phyloP scores from a whole-genome alignment of 2,113 vertebrate genomes.

The Anguilla rostrata region DNA sequence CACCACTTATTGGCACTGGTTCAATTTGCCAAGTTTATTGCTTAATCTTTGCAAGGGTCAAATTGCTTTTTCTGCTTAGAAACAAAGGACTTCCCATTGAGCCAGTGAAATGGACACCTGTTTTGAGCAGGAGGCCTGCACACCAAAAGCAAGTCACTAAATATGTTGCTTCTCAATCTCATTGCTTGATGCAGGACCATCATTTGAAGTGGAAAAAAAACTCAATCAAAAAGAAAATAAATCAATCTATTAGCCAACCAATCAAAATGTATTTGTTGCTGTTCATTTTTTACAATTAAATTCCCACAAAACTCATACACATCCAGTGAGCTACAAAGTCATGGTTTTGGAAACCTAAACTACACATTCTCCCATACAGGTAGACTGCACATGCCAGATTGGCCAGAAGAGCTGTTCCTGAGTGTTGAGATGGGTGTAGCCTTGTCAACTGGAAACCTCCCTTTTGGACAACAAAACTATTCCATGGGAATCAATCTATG shows the following conservation, averaged over 20 bases:
- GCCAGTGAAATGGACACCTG: not conserved
- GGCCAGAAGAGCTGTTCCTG: not conserved
- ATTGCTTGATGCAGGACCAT: not conserved
- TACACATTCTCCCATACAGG: not conserved
- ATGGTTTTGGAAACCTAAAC: not conserved
- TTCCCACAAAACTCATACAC: not conserved
- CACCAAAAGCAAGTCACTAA: not conserved
- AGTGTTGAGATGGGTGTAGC: not conserved
- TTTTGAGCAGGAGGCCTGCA: not conserved
- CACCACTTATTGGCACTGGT: not conserved
- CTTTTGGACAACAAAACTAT: not conserved
- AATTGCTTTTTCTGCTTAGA: not conserved
- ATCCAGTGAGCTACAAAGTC: not conserved
- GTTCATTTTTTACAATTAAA: not conserved
- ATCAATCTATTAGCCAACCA: not conserved
- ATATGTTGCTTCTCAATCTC: not conserved
- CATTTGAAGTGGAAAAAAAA: not conserved
- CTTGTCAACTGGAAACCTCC: not conserved
- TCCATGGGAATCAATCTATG: too few species aligned
- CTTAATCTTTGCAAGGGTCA: slow-evolving; percentile 9
- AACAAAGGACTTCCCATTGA: not conserved
- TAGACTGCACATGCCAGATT: not conserved
- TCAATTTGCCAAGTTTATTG: slow-evolving; percentile 5
- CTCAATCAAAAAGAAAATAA: not conserved
- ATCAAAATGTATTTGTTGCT: not conserved